phyloP scores from a whole-genome alignment of 2,113 vertebrate species.

The Copsychus sechellarum region DNA sequence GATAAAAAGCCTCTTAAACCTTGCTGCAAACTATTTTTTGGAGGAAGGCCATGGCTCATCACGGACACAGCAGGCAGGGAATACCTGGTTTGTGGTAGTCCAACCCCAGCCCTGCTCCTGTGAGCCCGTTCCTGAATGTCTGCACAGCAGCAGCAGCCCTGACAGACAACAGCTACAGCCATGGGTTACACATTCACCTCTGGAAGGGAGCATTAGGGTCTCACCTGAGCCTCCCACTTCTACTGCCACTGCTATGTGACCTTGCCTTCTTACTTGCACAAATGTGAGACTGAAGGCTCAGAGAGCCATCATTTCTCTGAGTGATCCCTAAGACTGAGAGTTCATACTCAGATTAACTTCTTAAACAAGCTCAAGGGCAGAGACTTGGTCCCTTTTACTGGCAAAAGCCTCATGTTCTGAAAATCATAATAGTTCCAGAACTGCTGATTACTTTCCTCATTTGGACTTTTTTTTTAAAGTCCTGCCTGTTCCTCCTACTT shows the following conservation, averaged over 20 bases:
- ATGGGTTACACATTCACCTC: accelerated
- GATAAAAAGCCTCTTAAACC: background rate
- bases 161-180: background rate
- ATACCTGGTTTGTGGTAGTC: background rate
- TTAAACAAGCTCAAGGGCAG: background rate
- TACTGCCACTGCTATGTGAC: background rate
- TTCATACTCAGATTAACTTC: background rate
- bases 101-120: background rate
- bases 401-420: background rate
- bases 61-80: background rate
- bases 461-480: background rate
- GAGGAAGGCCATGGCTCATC: background rate
- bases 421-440: background rate
- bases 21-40: background rate
- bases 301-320: background rate
- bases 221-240: background rate
- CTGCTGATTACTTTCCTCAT: constrained; percentile 6
- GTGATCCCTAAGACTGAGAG: background rate
- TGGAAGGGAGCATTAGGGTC: background rate
- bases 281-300: background rate
- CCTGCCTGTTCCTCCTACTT: background rate
- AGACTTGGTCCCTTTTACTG: background rate
- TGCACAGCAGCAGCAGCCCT: background rate
- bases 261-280: background rate
- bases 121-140: background rate